A percentile compares a stretch with the other conserved stretches of the same genome.
These are phyloP conservation scores for Eclectus roratus DNA, from an alignment of 2,113 vertebrate species.

Conservation along the genomic window DNA sequence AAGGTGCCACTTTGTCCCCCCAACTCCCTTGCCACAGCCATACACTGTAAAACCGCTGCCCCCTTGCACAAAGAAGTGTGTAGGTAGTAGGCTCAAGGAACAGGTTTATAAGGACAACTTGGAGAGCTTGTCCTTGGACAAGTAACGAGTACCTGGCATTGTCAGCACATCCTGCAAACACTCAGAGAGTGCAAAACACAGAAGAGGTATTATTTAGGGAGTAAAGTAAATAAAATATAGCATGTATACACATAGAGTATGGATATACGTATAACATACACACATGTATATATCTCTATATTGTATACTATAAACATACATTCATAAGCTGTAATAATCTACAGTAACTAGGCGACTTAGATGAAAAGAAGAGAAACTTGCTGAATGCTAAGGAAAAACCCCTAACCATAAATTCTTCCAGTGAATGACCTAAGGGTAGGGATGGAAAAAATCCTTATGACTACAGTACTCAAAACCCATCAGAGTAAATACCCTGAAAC, in stretches of 20 bases:
- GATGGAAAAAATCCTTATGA: not conserved
- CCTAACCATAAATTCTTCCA: not conserved
- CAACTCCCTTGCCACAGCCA: fast-evolving
- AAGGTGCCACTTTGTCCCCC: not conserved
- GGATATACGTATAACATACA: not conserved
- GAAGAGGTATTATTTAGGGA: not conserved
- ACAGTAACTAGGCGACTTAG: not conserved
- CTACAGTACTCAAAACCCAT: not conserved
- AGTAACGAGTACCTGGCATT: not conserved
- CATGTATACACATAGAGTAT: not conserved
- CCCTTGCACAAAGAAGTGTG: not conserved
- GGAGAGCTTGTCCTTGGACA: not conserved
- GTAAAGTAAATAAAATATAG: not conserved
- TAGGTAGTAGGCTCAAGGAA: not conserved
- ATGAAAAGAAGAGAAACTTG: not conserved
- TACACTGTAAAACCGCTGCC: fast-evolving
- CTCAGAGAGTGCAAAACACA: not conserved
- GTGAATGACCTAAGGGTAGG: not conserved
- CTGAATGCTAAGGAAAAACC: not conserved
- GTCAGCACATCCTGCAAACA: not conserved
- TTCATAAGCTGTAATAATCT: not conserved
- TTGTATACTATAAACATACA: not conserved
- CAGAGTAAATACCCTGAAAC: not conserved
- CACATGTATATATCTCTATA: not conserved
- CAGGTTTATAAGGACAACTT: not conserved